A percentile compares a stretch with the other conserved stretches of the same genome.
These are phyloP conservation scores for Clanis bilineata DNA, from an alignment of 2,888 invertebrate species.

Conservation along the genomic window DNA sequence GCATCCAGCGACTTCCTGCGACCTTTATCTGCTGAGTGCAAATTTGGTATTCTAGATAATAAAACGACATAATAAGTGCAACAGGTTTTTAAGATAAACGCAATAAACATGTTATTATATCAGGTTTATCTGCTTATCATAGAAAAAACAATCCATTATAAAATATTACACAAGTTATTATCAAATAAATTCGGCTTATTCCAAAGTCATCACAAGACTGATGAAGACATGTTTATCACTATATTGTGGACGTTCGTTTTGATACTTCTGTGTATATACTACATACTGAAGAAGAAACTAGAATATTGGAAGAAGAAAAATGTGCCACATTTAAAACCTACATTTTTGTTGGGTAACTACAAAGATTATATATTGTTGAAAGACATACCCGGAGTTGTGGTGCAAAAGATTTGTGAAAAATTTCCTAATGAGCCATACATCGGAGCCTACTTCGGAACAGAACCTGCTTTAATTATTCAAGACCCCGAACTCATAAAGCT, in stretches of 20 bases:
- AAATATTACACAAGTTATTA: too few species aligned
- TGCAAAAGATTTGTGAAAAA: conserved; percentile 41
- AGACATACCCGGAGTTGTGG: conserved; percentile 30
- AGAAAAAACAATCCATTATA: too few species aligned
- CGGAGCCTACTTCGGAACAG: conserved; percentile 56
- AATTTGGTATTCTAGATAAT: too few species aligned
- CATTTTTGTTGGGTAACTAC: conserved; percentile 50
- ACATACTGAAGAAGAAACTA: conserved; percentile 27
- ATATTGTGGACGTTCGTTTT: not conserved
- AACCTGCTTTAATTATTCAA: conserved; percentile 49
- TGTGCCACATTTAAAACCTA: conserved; percentile 42
- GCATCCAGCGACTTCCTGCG: too few species aligned
- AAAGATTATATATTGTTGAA: conserved; percentile 40
- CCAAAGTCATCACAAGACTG: too few species aligned
- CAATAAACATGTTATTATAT: too few species aligned
- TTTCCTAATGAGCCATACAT: conserved; percentile 48
- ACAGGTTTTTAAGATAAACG: too few species aligned
- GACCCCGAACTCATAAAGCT: conserved; percentile 50
- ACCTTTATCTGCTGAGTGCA: too few species aligned
- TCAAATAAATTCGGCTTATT: too few species aligned
- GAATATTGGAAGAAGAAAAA: conserved; percentile 49
- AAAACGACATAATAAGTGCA: too few species aligned
- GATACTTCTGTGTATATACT: not conserved
- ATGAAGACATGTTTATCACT: not conserved
- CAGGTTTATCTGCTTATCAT: too few species aligned